Base-by-base conservation (phyloP, 2,113 vertebrate genomes). In the Pteropus alecto region DNA sequence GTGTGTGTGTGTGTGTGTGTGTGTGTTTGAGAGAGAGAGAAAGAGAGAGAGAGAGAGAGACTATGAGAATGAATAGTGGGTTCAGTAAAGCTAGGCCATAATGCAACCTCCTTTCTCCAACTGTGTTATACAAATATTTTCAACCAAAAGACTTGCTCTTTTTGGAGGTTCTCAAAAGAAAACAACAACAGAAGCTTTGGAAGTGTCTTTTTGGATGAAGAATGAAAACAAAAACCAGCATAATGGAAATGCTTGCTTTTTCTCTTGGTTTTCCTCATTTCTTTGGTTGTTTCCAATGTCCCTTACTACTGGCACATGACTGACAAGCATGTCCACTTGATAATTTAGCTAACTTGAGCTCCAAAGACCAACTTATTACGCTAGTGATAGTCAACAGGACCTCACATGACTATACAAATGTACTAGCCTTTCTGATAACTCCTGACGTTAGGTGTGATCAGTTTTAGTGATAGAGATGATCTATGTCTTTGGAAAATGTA, bases 261-360 rank as follows among this genome's bases (percentile, higher is more conserved):
- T 81, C 4, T 71, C 16, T 87, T 54, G 8, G 15, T 84, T 95
- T 95, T 60, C 68, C 19, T 94, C 87, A 30, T 94, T 94, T 77
- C 35, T 84, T 84, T 79, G 28, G 43, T 76, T 48, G 6, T 51
- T 83, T 93, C 30, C 19, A 13, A 6, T 41, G 6, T 92, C 7
- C 21, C 41, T 18, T 41, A 73, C 8, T 76, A 11, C 6, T 63
- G 30, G 54, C 21, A 73, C 11, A 56, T 14, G 21, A 56, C 18
- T 38, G 14, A 77, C 30, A 77, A 87, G 8, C 22, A 65, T 21
- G 0, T 73, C 21, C 35, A 93, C 67, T 54, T 76, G 30, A 67
- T 56, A 38, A 85, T 71, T 94, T 65, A 81, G 21, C 79, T 92
- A 85, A 95, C 30, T 58, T 74, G 60, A 43, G 22, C 71, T 94